Base-by-base conservation (phyloP, 1,140 invertebrate species). In the Drosophila funebris region DNA sequence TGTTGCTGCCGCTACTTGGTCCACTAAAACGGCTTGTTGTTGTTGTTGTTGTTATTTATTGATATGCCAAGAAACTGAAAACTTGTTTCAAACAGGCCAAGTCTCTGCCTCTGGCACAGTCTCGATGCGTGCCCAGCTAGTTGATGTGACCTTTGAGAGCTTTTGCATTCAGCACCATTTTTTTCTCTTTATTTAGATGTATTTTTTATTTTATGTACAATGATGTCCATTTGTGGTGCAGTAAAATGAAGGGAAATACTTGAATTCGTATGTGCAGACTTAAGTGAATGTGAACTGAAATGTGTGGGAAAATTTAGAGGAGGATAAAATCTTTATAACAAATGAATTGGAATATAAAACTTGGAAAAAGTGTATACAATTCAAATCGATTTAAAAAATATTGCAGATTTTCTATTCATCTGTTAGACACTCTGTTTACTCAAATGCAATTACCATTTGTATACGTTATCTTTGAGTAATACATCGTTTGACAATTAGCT, bases 131-230 rank as follows among this genome's bases (percentile, higher is more conserved):
- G 72, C 41, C 22, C 72, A 83, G 82, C 82, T 71, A 82, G 78
- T 85, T 82, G 66, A 46, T 13, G 46, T 88, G 83, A 89, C 83
- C 83, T 87, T 87, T 88, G 85, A 82, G 72, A 24, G 75, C 36
- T 66, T 87, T 68, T 83, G 66, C 64, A 70, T 70, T 71, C 58
- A 71, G 36, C 39, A 36, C 43, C 64, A 52, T 68, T 58, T 52
- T 29, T 57, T 53, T 52, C 11, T 56, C 11, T 56, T 50, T 39
- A 31, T 18, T 57, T 50, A 18, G 22, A 2, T 24, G 22, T 56
- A 48, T 36, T 39, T 57, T 44, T 33, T 22, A 52, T 67, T 57
- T 61, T 16, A 36, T 52, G 20, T 53, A 50, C 4, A 18, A 43
- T 54, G 36, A 31, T 48, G 70, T 37, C 61, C 39, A 77, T 62